Evolutionary conservation across 2,888 invertebrate genomes (phyloP).

Genomic region (Eumerus sabulonum): DNA sequence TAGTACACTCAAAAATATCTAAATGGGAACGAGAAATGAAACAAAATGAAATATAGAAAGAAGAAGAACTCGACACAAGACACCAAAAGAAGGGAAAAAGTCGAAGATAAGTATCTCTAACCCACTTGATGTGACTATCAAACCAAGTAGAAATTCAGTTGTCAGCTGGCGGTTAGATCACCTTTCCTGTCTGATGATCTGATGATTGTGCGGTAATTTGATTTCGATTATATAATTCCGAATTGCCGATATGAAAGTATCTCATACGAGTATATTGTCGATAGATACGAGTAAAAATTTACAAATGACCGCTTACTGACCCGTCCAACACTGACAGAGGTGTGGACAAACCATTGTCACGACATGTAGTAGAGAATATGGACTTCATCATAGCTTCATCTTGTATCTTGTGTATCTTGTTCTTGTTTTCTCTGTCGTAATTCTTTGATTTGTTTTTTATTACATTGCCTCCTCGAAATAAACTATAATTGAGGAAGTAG

Average conservation of each 20-base stretch:
- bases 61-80: neutral
- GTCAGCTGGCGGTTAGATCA: slow-evolving; percentile 58
- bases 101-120: neutral
- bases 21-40: slow-evolving; percentile 30
- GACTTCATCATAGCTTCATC: no score
- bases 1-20: slow-evolving; percentile 14
- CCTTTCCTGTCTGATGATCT: slow-evolving; percentile 12
- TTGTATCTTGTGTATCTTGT: slow-evolving; percentile 6
- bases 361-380: no score
- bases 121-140: slow-evolving; percentile 39
- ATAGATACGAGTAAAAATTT: no score
- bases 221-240: no score
- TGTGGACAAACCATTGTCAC: slow-evolving; percentile 23
- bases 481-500: slow-evolving; percentile 66
- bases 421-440: no score
- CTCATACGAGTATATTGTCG: no score
- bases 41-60: no score
- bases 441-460: slow-evolving; percentile 33
- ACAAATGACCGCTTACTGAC: no score
- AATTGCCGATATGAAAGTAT: no score
- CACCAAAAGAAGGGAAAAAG: no score
- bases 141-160: slow-evolving; percentile 6
- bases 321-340: neutral
- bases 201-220: slow-evolving; percentile 42
- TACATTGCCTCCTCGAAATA: slow-evolving; percentile 49